Base-by-base conservation (phyloP, 2,113 vertebrate genomes). In the Nannospalax galili region DNA sequence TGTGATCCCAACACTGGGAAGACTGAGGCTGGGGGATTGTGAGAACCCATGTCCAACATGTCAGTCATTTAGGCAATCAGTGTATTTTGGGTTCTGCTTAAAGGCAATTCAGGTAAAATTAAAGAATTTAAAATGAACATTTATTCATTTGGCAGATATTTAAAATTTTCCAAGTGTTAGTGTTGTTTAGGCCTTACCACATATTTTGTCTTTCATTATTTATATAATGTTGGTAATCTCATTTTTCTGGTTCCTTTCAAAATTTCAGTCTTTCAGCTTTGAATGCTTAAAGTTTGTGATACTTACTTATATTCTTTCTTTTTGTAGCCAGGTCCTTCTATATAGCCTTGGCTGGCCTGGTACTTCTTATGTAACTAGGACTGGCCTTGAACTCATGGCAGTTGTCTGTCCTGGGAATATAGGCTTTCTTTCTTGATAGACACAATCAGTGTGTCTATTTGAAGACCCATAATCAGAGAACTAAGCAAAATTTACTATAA, bases 71-170 rank as follows among this genome's bases (percentile, higher is more conserved):
- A 73, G 37, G 28, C 62, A 42, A 67, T 28, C 40, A 65, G 9
- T 88, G 45, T 92, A 42, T 42, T 37, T 86, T n/a, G 48, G 56
- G 45, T 69, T 84, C 24, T 95, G 42, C 52, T 90, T 90, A 78
- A 37, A 52, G 10, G n/a, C 73, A 56, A 82, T n/a, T 82, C 16
- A 89, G 80, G n/a, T 79, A 88, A 64, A 91, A 60, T 58, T 42
- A 64, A 35, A 92, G 17, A 88, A 90, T 92, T 86, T 70, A 90
- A 86, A 94, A 37, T 75, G 26, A 92, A 42, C 69, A 77, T 84
- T 67, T 86, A 22, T 69, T 94, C 45, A 82, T 16, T n/a, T n/a
- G n/a, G n/a, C 86, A 78, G 22, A 52, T 22, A 62, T 88, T 88
- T 95, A 84, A 78, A 62, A 62, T 91, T 87, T 91, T 52, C 81